These are phyloP conservation scores for Meloe dianella DNA, from an alignment of 2,888 invertebrate genomes.

Conservation along the genomic window DNA sequence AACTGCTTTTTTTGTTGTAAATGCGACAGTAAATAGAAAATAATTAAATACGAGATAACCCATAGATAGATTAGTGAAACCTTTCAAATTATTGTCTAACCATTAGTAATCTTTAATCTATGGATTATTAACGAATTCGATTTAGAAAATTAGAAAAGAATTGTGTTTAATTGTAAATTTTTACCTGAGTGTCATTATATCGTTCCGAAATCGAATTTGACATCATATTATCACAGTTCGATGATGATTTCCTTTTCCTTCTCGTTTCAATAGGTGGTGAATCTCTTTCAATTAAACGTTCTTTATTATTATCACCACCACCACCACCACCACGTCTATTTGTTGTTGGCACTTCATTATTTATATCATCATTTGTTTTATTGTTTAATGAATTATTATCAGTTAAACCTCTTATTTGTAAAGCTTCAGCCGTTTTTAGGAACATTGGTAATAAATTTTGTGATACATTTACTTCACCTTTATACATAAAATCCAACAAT, in stretches of 20 bases:
- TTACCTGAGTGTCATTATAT: conserved; percentile 73
- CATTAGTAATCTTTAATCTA: not conserved
- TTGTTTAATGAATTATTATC: conserved; percentile 75
- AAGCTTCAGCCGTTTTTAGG: conserved; percentile 89
- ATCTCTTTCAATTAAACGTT: conserved; percentile 51
- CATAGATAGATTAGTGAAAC: too few relatives aligned
- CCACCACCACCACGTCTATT: not conserved
- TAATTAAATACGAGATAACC: too few relatives aligned
- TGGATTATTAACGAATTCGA: too few relatives aligned
- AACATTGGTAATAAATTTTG: conserved; percentile 90
- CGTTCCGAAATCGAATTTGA: conserved; percentile 68
- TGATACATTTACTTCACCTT: conserved; percentile 80
- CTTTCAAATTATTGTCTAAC: too few relatives aligned
- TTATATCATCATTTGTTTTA: conserved; percentile 43
- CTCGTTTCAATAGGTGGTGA: conserved; percentile 60
- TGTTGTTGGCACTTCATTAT: conserved; percentile 44
- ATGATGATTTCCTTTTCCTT: conserved; percentile 70
- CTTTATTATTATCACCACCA: conserved; percentile 50
- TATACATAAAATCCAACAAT: conserved; percentile 91
- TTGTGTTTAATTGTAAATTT: conserved; percentile 31
- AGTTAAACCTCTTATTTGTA: conserved; percentile 88
- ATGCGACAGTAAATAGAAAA: too few relatives aligned
- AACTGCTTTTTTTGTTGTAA: too few relatives aligned
- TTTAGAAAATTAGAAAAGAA: too few relatives aligned
- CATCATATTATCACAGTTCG: conserved; percentile 69